Base-by-base conservation (phyloP, 2,113 vertebrate genomes). In the Istiophorus platypterus region DNA sequence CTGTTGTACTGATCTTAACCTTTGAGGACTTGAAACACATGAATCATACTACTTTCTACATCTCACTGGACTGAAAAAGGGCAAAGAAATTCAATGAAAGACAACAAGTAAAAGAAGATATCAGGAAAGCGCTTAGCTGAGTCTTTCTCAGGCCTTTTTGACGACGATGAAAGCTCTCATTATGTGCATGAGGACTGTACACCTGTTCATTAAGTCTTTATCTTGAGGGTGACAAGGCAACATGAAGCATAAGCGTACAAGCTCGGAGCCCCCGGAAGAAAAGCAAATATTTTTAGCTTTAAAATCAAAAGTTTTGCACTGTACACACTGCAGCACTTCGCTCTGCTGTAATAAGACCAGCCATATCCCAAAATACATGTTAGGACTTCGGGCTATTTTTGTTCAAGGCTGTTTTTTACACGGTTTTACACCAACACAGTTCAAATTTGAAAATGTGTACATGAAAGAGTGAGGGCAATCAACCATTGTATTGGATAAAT, bases 281-380 rank as follows among this genome's bases (percentile, higher is more conserved):
- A 58, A 78, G 26, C 71, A 49, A 74, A 72, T 79, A 74, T 82
- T 75, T 78, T 61, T 65, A 79, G 84, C 69, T 65, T 70, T n/a
- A 69, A 69, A 64, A 75, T 64, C 31, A 71, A 76, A 34, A 70
- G 69, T 27, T 70, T 70, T 57, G 61, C 37, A 26, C 41, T 59
- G 49, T 52, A 12, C 58, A 66, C 29, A 37, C 47, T 37, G 56
- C 26, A 9, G 49, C 74, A 39, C 57, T 57, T 64, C 42, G 1
- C 57, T 65, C 13, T 62, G 56, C 76, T 45, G 45, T 66, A 56
- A 67, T 51, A 78, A 78, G 18, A 75, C 17, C 37, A 86, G 20
- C 59, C 15, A 72, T 41, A 67, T 76, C 80, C 61, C 13, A 67
- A 72, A 76, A 82, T 76, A 82, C 27, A 42, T 22, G 34, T 39